Conservation (phyloP, 1,140 invertebrate species). For the Sesamia nonagrioides region DNA sequence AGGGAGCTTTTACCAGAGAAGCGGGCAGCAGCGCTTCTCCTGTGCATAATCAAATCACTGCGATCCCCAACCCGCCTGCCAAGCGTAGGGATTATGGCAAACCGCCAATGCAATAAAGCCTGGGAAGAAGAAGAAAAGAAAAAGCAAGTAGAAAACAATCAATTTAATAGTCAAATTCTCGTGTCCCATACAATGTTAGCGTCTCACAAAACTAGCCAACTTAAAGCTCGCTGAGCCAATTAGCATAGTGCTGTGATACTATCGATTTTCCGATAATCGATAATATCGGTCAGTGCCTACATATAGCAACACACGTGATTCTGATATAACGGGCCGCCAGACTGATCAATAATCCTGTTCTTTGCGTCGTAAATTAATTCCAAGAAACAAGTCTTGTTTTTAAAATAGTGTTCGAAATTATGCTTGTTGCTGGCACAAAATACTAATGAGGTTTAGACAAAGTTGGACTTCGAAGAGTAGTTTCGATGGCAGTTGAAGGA, state of each 20-base stretch:
- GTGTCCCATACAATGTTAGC: no score
- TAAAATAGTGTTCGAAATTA: conserved; percentile 10
- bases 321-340: conserved; percentile 17
- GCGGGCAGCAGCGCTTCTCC: no score
- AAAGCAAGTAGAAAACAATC: no score
- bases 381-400: conserved; percentile 3
- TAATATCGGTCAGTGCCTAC: conserved; percentile 4
- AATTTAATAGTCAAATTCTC: no score
- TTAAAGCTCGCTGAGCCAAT: background rate
- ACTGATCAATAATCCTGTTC: conserved; percentile 33
- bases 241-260: background rate
- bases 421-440: background rate
- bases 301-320: conserved; percentile 17
- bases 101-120: no score
- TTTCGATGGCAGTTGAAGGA: no score
- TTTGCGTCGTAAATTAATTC: conserved; percentile 8
- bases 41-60: no score
- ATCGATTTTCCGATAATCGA: background rate
- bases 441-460: background rate
- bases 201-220: no score
- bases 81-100: no score
- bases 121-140: no score
- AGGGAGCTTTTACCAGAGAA: no score
- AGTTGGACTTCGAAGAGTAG: background rate
- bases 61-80: no score